phyloP scores from a whole-genome alignment of 2,113 vertebrate genomes.

The Rynchops niger region DNA sequence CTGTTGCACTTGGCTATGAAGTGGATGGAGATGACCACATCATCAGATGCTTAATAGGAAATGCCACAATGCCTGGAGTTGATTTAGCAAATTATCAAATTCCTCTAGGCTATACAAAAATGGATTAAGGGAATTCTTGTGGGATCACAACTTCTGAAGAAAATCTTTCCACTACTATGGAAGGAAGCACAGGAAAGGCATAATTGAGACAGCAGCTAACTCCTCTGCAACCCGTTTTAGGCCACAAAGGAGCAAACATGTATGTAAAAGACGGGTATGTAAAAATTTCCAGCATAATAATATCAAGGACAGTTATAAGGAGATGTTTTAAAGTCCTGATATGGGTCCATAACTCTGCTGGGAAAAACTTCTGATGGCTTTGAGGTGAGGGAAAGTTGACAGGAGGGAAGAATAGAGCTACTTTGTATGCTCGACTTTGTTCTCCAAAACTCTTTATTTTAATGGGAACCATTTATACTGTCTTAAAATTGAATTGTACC shows the following conservation, averaged over 20 bases:
- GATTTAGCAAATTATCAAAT: not conserved
- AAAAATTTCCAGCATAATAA: not conserved
- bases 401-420: not conserved
- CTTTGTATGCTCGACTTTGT: fast-evolving
- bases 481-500: not conserved
- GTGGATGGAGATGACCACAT: not conserved
- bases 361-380: not conserved
- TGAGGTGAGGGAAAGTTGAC: not conserved
- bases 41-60: not conserved
- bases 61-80: not conserved
- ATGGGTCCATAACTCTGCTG: not conserved
- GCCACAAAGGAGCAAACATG: not conserved
- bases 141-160: not conserved
- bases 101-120: not conserved
- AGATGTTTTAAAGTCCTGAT: not conserved
- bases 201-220: not conserved
- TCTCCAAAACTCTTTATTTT: not conserved
- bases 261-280: not conserved
- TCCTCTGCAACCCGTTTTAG: not conserved
- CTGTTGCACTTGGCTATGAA: not conserved
- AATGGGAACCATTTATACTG: not conserved
- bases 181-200: not conserved
- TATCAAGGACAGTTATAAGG: not conserved
- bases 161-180: not conserved
- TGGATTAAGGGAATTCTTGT: not conserved